Evolutionary conservation across 2,797 vertebrate genomes (phyloP).

Genomic region (Gymnothorax reevesii): DNA sequence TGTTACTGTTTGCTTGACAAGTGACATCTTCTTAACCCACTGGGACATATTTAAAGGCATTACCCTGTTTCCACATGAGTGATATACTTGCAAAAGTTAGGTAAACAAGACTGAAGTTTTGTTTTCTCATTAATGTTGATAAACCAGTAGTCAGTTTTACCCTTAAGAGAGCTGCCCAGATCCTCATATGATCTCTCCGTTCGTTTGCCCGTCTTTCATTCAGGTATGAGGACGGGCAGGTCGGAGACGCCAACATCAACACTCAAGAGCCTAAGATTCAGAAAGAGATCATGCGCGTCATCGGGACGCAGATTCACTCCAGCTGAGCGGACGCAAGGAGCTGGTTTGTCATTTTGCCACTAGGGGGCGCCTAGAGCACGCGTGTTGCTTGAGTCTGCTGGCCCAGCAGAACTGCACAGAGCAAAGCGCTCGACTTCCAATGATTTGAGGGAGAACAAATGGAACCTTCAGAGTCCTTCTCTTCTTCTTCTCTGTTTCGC

Average conservation of each 20-base stretch:
- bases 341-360: conserved; percentile 21
- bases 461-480: neutral
- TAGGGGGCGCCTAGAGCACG: neutral
- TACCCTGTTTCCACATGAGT: too few species aligned
- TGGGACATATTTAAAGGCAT: too few species aligned
- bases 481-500: neutral
- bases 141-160: too few species aligned
- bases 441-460: neutral
- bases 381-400: neutral
- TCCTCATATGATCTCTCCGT: neutral
- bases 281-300: conserved; percentile 99
- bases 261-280: conserved; percentile 99
- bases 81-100: too few species aligned
- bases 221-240: conserved; percentile 98
- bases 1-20: too few species aligned
- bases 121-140: too few species aligned
- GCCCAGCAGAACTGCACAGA: neutral
- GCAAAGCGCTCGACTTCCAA: neutral
- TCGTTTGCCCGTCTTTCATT: conserved; percentile 28
- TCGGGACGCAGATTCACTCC: conserved; percentile 98
- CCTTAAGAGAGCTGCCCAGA: neutral
- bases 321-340: conserved; percentile 75
- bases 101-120: too few species aligned
- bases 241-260: conserved; percentile 99
- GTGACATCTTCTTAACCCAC: too few species aligned